Conservation (phyloP, 2,888 invertebrate species). For the Willowsia nigromaculata region DNA sequence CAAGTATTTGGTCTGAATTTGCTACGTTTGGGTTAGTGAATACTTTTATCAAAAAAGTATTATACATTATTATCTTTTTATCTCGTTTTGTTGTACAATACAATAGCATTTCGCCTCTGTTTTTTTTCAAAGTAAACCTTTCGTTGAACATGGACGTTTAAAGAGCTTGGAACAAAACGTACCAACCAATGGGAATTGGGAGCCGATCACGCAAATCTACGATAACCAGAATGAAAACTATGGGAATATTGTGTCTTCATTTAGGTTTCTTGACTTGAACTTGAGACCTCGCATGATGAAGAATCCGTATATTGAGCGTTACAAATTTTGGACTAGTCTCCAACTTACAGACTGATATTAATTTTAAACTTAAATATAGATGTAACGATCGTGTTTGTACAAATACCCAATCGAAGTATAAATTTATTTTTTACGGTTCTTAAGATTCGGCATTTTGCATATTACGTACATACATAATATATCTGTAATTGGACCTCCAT, state of each 20-base stretch:
- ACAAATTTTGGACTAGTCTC: conserved; percentile 68
- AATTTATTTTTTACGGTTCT: too few species aligned
- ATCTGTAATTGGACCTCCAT: too few species aligned
- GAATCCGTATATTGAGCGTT: conserved; percentile 63
- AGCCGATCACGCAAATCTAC: conserved; percentile 42
- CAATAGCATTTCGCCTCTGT: neutral
- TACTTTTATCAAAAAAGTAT: neutral
- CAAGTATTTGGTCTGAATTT: conserved; percentile 72
- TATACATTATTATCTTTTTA: too few species aligned
- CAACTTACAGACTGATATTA: neutral
- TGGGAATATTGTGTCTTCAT: neutral
- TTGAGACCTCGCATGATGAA: conserved; percentile 69
- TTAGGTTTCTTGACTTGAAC: conserved; percentile 57
- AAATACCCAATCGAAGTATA: too few species aligned
- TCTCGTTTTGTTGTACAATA: too few species aligned
- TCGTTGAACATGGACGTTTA: neutral
- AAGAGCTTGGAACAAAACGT: neutral
- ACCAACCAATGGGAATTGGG: conserved; percentile 48
- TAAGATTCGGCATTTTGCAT: too few species aligned
- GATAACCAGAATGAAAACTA: neutral
- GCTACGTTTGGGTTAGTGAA: conserved; percentile 71
- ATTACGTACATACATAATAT: too few species aligned
- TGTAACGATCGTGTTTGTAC: too few species aligned
- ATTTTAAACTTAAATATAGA: too few species aligned
- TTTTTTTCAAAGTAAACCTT: neutral